Conservation (phyloP, 2,888 invertebrate species). For the Netelia virgata region DNA sequence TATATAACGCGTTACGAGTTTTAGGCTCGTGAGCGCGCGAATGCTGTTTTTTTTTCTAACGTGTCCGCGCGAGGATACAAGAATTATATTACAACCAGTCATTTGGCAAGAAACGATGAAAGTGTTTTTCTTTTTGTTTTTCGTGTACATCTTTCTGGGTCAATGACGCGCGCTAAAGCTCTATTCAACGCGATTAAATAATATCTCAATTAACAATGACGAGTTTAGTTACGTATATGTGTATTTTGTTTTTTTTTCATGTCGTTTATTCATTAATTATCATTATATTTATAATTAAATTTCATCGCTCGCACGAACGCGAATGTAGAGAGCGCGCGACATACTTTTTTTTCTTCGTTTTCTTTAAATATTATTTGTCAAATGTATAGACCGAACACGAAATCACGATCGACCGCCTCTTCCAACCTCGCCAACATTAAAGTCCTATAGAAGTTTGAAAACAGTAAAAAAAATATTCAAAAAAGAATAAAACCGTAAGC, state of each 20-base stretch:
- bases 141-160: conserved; percentile 62
- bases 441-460: conserved; percentile 53
- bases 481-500: conserved; percentile 56
- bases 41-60: conserved; percentile 34
- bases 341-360: conserved; percentile 29
- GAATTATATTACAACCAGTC: conserved; percentile 78
- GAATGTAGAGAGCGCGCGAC: conserved; percentile 55
- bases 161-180: conserved; percentile 63
- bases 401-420: conserved; percentile 67
- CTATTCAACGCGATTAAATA: conserved; percentile 68
- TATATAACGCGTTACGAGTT: conserved; percentile 60
- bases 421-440: conserved; percentile 62
- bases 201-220: conserved; percentile 72
- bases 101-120: conserved; percentile 72
- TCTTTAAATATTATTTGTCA: conserved; percentile 54
- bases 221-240: conserved; percentile 73
- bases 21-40: conserved; percentile 30
- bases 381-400: conserved; percentile 61
- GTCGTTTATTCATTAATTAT: conserved; percentile 54
- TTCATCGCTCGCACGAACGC: conserved; percentile 47
- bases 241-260: conserved; percentile 60
- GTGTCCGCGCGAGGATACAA: conserved; percentile 56
- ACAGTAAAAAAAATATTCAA: conserved; percentile 45
- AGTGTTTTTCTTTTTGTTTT: conserved; percentile 57
- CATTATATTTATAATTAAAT: conserved; percentile 63